Conservation (phyloP, 2,113 vertebrate genomes). For the Misgurnus mizolepis region DNA sequence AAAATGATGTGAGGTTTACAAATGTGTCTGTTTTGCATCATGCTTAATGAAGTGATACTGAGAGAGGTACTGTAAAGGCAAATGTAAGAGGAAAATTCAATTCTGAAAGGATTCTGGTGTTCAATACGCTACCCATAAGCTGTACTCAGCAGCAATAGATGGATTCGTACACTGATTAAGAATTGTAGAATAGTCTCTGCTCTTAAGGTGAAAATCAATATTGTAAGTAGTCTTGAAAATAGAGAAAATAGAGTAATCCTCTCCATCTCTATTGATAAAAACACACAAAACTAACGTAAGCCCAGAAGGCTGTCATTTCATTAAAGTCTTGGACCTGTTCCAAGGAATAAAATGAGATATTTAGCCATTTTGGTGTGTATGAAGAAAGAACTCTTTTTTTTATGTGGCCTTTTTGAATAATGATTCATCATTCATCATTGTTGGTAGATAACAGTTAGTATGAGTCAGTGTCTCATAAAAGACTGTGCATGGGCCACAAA, state of each 20-base stretch:
- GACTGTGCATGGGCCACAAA: constrained; percentile 3
- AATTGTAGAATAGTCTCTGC: background rate
- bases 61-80: background rate
- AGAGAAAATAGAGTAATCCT: background rate
- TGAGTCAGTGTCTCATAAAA: constrained; percentile 40
- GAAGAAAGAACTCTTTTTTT: background rate
- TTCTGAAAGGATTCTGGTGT: background rate
- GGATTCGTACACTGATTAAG: background rate
- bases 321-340: background rate
- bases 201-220: background rate
- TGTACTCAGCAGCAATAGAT: constrained; percentile 1
- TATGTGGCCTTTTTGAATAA: constrained; percentile 23
- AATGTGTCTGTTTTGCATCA: background rate
- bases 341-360: background rate
- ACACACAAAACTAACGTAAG: background rate
- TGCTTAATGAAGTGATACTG: background rate
- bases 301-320: background rate
- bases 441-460: constrained; percentile 26
- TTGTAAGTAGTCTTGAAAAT: background rate
- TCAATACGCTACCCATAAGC: background rate
- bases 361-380: background rate
- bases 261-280: constrained; percentile 3
- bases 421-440: constrained; percentile 38
- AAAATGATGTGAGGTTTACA: background rate
- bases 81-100: background rate